Base-by-base conservation (phyloP, 2,113 vertebrate genomes). In the Hyla sarda region DNA sequence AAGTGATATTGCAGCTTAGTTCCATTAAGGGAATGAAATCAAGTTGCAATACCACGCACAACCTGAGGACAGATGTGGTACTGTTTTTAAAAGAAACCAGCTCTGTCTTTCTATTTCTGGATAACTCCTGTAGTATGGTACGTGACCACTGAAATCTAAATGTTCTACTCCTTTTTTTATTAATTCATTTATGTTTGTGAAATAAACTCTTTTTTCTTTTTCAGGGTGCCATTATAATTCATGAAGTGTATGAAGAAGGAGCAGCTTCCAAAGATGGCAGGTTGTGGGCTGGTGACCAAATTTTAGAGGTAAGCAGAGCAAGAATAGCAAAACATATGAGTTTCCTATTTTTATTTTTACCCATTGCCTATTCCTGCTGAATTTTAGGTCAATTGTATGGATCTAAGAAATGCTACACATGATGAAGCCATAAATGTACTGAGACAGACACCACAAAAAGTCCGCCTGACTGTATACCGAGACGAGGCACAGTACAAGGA, bases 181-280 rank as follows among this genome's bases (percentile, higher is more conserved):
- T 41, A n/a, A n/a, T n/a, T n/a, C n/a, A 5, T 41, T 41, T 5
- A 41, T 41, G 41, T 54, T 54, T 54, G 5, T 45, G 10, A 45
- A 45, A 45, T 45, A 45, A 45, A 45, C n/a, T 80, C 83, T 67
- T 30, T 1, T 41, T 56, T 28, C 5, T 37, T 73, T 86, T 67
- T 50, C 89, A 99, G 98, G 98, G 97, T 54, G 94, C 96, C 82
- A 99, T 99, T 89, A 99, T 99, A 88, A 99, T 99, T 88, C 98
- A 99, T 23, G 98, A 99, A 91, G 98, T 99, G 0, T 99, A 99
- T 83, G 98, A 98, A 92, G 97, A 99, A 91, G 98, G 98, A 82
- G 97, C 98, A 47, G 98, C 98, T 17, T 97, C 96, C 73, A 98
- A 98, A 94, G 98, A 99, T 84, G 98, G 98, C 78, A 92, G 98